Conservation (phyloP, 2,888 invertebrate genomes). For the Cynaeus angustus region DNA sequence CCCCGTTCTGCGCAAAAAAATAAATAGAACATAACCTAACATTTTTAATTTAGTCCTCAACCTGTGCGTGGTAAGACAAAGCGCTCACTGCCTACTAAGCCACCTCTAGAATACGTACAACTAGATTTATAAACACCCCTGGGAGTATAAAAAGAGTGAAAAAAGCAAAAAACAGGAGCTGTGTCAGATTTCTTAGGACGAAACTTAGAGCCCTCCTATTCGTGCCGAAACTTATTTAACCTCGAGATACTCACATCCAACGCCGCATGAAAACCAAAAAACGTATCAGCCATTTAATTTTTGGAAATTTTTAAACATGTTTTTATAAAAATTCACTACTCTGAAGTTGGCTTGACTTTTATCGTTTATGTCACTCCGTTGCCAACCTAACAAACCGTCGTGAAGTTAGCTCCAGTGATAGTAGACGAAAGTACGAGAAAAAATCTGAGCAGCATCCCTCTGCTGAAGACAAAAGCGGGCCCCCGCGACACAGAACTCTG, state of each 20-base stretch:
- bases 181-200: neutral
- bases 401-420: slow-evolving; percentile 74
- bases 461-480: slow-evolving; percentile 96
- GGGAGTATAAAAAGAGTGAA: neutral
- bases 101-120: no score
- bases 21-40: slow-evolving; percentile 27
- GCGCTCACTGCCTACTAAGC: no score
- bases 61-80: neutral
- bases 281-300: slow-evolving; percentile 87
- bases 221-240: neutral
- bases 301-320: slow-evolving; percentile 62
- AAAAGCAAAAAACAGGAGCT: neutral
- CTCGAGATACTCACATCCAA: slow-evolving; percentile 79
- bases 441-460: slow-evolving; percentile 92
- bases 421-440: slow-evolving; percentile 95
- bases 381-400: slow-evolving; percentile 9
- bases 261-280: slow-evolving; percentile 89
- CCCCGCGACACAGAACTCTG: slow-evolving; percentile 97
- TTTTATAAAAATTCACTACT: slow-evolving; percentile 52
- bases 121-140: neutral
- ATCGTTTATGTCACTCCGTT: neutral
- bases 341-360: slow-evolving; percentile 44
- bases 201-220: neutral
- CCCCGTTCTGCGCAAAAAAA: slow-evolving; percentile 63
- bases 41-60: slow-evolving; percentile 3